Base-by-base conservation (phyloP, 2,113 vertebrate genomes). In the Pungitius pungitius region DNA sequence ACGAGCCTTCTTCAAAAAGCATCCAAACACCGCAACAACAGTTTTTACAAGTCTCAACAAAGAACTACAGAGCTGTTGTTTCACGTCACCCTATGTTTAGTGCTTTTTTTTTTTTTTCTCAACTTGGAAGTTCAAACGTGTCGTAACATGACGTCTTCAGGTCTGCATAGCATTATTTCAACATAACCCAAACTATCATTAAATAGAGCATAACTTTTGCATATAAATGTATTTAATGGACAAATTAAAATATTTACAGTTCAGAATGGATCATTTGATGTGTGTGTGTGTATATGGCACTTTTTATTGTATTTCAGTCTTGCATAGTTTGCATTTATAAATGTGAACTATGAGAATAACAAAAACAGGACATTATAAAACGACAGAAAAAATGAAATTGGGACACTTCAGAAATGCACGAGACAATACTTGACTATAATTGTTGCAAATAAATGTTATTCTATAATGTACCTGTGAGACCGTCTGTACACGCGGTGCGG, bases 61-160 rank as follows among this genome's bases (percentile, higher is more conserved):
- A 75, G 43, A 2, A 60, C 15, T 24, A 6, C 2, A 49, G 10
- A 22, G 1, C 3, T 35, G 22, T 73, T 43, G 24, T 12, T 73
- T 49, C 78, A 87, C 27, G 8, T 14, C 18, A 12, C 4, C 8
- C 17, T 67, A 75, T 86, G 69, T 88, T 87, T 78, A 4, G 18
- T 52, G 54, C 77, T 83, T 75, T 81, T 20, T 74, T 37, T 86
- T 69, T 82, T 30, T 20, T 72, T 42, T 86, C 65, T 82, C 11
- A 4, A 51, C 47, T 51, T 22, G 52, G 18, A 13, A 42, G 8
- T 0, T 15, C 11, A 6, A 77, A 73, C 87, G 8, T 85, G 88
- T 77, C 54, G 30, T 8, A 57, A 78, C 85, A 66, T 1, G 77
- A 75, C 17, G 30, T 42, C 18, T 2, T 54, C 12, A 30, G 13